phyloP scores from a whole-genome alignment of 2,888 invertebrate species.

The Phorcus lineatus region DNA sequence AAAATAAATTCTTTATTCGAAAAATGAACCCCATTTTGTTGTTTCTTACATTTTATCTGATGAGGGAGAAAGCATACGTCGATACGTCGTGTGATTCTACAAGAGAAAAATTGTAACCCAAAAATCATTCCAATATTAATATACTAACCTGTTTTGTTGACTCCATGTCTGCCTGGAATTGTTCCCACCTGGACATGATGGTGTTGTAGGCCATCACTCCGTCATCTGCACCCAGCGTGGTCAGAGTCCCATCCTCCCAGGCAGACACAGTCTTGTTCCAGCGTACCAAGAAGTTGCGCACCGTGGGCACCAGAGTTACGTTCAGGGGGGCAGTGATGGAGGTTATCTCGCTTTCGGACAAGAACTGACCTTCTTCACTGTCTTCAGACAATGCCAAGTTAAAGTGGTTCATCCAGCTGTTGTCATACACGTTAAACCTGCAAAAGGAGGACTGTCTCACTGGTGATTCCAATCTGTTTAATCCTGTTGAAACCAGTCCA shows the following conservation, averaged over 20 bases:
- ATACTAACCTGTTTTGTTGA: conserved; percentile 32
- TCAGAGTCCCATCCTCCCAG: conserved; percentile 42
- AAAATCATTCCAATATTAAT: too few species aligned
- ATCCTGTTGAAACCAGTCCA: too few species aligned
- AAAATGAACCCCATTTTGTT: too few species aligned
- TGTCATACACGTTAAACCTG: conserved; percentile 37
- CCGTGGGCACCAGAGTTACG: conserved; percentile 17
- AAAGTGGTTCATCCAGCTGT: conserved; percentile 36
- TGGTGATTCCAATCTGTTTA: too few species aligned
- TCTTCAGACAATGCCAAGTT: conserved; percentile 38
- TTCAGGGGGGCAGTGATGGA: conserved; percentile 27
- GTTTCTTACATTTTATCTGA: too few species aligned
- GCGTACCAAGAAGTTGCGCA: conserved; percentile 37
- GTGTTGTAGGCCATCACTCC: conserved; percentile 30
- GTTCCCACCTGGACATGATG: conserved; percentile 21
- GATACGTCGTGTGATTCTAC: too few species aligned
- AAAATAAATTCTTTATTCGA: too few species aligned
- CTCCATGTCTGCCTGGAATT: conserved; percentile 33
- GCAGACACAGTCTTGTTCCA: conserved; percentile 47
- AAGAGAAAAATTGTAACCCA: too few species aligned
- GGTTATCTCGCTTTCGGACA: conserved; percentile 31
- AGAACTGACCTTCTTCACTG: conserved; percentile 27
- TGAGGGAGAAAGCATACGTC: too few species aligned
- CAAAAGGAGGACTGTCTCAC: too few species aligned
- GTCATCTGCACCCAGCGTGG: background rate